Evolutionary conservation across 2,113 vertebrate species (phyloP), one percentile per base, ranked within the genome.

Genomic region (Pterophyllum scalare): DNA sequence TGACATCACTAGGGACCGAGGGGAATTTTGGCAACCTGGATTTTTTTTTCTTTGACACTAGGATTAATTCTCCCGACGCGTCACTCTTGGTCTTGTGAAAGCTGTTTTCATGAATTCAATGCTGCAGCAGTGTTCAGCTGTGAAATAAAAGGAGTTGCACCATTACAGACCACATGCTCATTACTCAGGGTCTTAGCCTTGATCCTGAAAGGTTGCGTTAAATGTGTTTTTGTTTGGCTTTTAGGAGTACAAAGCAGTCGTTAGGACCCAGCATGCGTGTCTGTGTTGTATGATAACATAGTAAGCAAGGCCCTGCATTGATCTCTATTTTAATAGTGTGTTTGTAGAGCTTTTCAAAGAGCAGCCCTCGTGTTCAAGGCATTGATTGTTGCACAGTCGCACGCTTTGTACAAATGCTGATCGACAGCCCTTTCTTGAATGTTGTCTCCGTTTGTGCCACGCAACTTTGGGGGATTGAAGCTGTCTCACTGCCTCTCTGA

Each of bases 331-430:
- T 85, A 83, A 77, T 90, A 35, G 81, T 78, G 77, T 80, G 89
- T 89, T 89, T 93, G 82, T 87, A 58, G 72, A 87, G 86, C 84
- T 60, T 93, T 88, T 91, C 85, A 93, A 85, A 90, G 75, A 89
- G 77, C 82, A 38, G 64, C 33, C 75, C 6, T 70, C 3, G 24
- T 76, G 82, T 86, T 83, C 54, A 52, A 79, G 82, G 74, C 88
- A 83, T 81, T 86, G 87, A 90, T 88, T 83, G 89, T 91, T 58
- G 65, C 59, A 31, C 87, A 77, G 75, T 70, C 80, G 64, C 61
- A 77, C 33, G 58, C 80, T 86, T 83, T 83, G 83, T 87, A 57
- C 59, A 88, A 93, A 92, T 87, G 75, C 91, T 94, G 89, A 95
- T 90, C 80, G 92, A 89, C 92, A 82, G 91, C 79, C 80, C 59